Conservation (phyloP, 2,888 invertebrate species). For the Drosophila engyochracea region DNA sequence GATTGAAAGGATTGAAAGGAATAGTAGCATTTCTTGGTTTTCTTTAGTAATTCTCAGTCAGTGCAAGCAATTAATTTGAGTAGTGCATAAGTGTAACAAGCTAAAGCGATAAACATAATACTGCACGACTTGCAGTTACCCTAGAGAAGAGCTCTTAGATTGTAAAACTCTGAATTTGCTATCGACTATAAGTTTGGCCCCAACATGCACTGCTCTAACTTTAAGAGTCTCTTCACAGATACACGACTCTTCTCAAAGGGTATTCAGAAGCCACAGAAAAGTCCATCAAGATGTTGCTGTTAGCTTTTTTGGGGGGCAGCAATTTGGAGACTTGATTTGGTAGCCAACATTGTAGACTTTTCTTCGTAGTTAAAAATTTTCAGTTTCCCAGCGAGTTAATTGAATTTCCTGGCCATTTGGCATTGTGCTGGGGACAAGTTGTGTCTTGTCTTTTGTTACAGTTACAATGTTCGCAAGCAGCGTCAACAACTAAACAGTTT, state of each 20-base stretch:
- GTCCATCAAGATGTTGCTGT: slow-evolving; percentile 1
- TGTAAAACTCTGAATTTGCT: too few species aligned
- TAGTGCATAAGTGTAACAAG: slow-evolving; percentile 47
- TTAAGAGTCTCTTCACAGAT: not conserved
- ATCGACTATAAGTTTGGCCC: not conserved
- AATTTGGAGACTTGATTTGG: slow-evolving; percentile 11
- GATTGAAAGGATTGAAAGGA: slow-evolving; percentile 5
- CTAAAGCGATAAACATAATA: not conserved
- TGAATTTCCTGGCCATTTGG: slow-evolving; percentile 73
- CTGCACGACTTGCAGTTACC: slow-evolving; percentile 6
- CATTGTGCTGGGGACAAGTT: slow-evolving; percentile 59
- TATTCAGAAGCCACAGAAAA: not conserved
- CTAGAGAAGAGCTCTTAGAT: not conserved
- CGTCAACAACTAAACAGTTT: slow-evolving; percentile 65
- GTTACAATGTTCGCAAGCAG: slow-evolving; percentile 58
- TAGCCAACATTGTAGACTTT: slow-evolving; percentile 8
- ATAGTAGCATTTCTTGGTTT: slow-evolving; percentile 43
- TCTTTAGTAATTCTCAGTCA: slow-evolving; percentile 18
- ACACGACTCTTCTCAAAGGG: not conserved
- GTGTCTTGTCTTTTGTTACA: slow-evolving; percentile 66
- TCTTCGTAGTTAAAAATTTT: slow-evolving; percentile 15
- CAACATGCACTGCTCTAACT: not conserved
- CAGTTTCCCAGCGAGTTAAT: slow-evolving; percentile 61
- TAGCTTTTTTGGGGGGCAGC: slow-evolving; percentile 2
- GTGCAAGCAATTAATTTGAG: slow-evolving; percentile 67